Percentiles rank a stretch among this genome's conserved stretches.
phyloP scores from a whole-genome alignment of 2,888 invertebrate species.

The Diplazon laetatorius region DNA sequence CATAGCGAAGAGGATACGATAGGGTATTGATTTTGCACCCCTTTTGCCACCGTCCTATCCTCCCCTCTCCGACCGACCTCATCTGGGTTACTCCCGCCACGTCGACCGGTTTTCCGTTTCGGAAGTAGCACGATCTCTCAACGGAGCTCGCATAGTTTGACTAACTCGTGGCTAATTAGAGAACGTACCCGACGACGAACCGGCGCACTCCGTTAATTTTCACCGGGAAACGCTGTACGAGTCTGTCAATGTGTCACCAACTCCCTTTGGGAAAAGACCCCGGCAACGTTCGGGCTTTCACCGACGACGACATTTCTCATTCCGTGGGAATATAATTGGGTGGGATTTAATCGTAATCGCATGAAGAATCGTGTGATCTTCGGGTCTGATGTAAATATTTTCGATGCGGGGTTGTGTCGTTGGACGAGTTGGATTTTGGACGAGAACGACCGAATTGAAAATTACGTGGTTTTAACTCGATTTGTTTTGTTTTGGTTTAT shows the following conservation, averaged over 20 bases:
- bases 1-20: slow-evolving; percentile 22
- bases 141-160: slow-evolving; percentile 56
- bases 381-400: background rate
- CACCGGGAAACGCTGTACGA: slow-evolving; percentile 47
- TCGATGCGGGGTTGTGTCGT: too few relatives aligned
- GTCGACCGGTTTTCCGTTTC: slow-evolving; percentile 22
- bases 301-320: slow-evolving; percentile 32
- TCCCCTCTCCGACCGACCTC: too few relatives aligned
- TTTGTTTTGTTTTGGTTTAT: too few relatives aligned
- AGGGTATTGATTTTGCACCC: slow-evolving; percentile 47
- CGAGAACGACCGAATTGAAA: too few relatives aligned
- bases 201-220: slow-evolving; percentile 68
- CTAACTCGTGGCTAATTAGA: slow-evolving; percentile 64
- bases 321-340: background rate
- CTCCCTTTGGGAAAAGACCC: slow-evolving; percentile 34
- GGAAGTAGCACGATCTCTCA: slow-evolving; percentile 42
- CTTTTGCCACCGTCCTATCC: slow-evolving; percentile 5
- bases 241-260: slow-evolving; percentile 38
- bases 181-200: slow-evolving; percentile 43
- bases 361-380: background rate
- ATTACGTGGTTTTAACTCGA: too few relatives aligned
- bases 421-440: too few relatives aligned
- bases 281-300: background rate
- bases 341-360: background rate
- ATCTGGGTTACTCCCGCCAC: too few relatives aligned